Conservation (phyloP, 2,113 vertebrate species). For the Esox niger region DNA sequence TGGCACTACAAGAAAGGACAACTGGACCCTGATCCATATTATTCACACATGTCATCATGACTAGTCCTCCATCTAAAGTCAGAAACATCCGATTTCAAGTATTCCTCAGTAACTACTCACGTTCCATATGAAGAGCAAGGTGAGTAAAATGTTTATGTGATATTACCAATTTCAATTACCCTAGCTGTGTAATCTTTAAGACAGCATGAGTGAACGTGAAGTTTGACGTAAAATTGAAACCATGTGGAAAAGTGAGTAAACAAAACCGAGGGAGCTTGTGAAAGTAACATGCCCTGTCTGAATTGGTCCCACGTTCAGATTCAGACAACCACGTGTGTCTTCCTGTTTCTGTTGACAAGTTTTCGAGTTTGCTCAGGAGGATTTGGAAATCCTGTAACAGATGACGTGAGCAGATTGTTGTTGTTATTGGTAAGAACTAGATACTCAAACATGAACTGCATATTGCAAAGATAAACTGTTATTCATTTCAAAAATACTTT, state of each 20-base stretch:
- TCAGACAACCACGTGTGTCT: conserved; percentile 48
- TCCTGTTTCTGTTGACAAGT: conserved; percentile 41
- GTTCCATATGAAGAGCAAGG: conserved; percentile 11
- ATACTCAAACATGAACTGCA: background rate
- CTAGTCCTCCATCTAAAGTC: background rate
- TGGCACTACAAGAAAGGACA: background rate
- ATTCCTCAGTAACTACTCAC: background rate
- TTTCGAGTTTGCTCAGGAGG: conserved; percentile 43
- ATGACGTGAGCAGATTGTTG: conserved; percentile 52
- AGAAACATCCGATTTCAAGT: background rate
- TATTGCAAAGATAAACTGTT: background rate
- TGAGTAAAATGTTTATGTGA: background rate
- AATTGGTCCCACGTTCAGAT: conserved; percentile 29
- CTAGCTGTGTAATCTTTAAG: too few relatives aligned
- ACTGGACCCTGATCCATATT: background rate
- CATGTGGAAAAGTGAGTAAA: background rate
- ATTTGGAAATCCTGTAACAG: conserved; percentile 44
- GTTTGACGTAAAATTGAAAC: background rate
- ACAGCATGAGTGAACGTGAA: background rate
- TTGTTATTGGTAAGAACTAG: conserved; percentile 1
- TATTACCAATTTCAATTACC: too few relatives aligned
- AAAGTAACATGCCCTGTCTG: background rate
- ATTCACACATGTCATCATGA: background rate
- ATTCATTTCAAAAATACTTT: background rate
- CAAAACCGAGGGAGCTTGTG: too few relatives aligned